These are phyloP conservation scores for Notothenia rossii DNA, from an alignment of 2,113 vertebrate genomes.

Conservation along the genomic window DNA sequence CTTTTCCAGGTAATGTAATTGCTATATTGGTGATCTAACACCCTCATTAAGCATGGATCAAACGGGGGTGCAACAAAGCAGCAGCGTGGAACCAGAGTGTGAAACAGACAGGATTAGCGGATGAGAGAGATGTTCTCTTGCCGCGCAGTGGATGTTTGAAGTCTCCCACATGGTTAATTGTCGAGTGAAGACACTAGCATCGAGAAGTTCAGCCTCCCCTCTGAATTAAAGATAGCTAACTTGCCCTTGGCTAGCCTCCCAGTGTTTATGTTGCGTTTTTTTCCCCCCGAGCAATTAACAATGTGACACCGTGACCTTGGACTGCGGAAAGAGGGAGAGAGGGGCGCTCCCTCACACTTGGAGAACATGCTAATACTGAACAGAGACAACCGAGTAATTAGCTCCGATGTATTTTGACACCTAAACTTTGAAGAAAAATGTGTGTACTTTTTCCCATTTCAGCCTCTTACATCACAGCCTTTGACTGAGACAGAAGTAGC, in stretches of 20 bases:
- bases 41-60: constrained; percentile 80
- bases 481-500: neutral
- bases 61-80: constrained; percentile 57
- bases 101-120: constrained; percentile 76
- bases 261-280: constrained; percentile 61
- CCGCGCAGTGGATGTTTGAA: constrained; percentile 62
- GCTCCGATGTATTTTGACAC: neutral
- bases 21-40: constrained; percentile 75
- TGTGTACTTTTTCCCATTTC: neutral
- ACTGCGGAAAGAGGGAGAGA: neutral
- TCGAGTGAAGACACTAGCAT: constrained; percentile 57
- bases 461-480: neutral
- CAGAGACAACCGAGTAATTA: neutral
- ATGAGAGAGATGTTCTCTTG: constrained; percentile 70
- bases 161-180: constrained; percentile 70
- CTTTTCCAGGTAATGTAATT: constrained; percentile 74
- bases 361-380: neutral
- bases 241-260: constrained; percentile 64
- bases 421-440: neutral
- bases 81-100: constrained; percentile 59
- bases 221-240: constrained; percentile 58
- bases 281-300: constrained; percentile 63
- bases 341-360: neutral
- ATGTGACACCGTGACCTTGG: constrained; percentile 58
- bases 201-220: constrained; percentile 51